Base-by-base conservation (phyloP, 1,140 invertebrate species). In the Sitophilus oryzae region DNA sequence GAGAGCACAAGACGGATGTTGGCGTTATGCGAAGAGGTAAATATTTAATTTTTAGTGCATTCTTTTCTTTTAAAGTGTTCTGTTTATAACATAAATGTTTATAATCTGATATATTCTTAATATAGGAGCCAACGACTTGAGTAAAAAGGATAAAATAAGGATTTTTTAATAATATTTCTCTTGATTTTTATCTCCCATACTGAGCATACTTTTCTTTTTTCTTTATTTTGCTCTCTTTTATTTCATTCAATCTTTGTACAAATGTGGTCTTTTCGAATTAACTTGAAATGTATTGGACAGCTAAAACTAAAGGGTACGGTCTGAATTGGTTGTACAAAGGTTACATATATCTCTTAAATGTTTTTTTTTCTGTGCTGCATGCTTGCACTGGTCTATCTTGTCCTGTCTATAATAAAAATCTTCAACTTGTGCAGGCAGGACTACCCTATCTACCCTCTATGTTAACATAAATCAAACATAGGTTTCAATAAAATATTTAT, bases 1-100 rank as follows among this genome's bases (percentile, higher is more conserved):
- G 95, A 98, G 75, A 92, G 91, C 66, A 98, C 95, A 19, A 81
- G 95, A 66, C 89, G 93, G 70, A 98, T 98, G 95, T 79, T 97
- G 76, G 77, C 84, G 55, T 79, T 96, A 74, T 96, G 93, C 74
- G 95, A 97, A 76, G 94, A 98, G 90, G 93, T 96, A 82, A 88
- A 84, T 80, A 60, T 60, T n/a, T 43, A 37, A 30, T 25, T 54
- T 40, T 40, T 11, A 18, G 18, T 35, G n/a, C 15, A 10, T 20
- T 9, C 42, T 19, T 44, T 44, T 25, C 9, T 43, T 44, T 44
- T 44, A 4, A 20, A 25, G 18, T 16, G 19, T 11, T 19, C 10
- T 44, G n/a, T n/a, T n/a, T n/a, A n/a, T n/a, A n/a, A n/a, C 34
- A 35, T 9, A 35, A 20, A 14, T 40, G 5, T 40, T 5, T 40